Conservation (phyloP, 2,113 vertebrate species). For the Genyomyrus donnyi region DNA sequence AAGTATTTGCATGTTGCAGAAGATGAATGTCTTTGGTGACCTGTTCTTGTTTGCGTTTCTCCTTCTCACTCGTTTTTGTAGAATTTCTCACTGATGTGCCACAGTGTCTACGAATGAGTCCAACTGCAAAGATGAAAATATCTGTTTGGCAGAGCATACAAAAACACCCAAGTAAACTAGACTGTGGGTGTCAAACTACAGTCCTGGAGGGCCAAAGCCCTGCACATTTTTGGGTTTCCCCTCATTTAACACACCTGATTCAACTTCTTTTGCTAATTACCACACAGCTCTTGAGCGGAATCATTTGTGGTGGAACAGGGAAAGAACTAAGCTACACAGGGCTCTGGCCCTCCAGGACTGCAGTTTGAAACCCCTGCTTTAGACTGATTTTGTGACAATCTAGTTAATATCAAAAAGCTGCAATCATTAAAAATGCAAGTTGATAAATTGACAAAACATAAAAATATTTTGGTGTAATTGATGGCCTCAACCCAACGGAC, state of each 20-base stretch:
- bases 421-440: neutral
- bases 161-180: neutral
- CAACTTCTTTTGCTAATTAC: too few species aligned
- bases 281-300: too few species aligned
- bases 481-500: neutral
- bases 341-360: too few species aligned
- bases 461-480: neutral
- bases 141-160: too few species aligned
- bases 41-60: neutral
- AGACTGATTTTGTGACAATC: neutral
- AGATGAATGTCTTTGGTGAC: neutral
- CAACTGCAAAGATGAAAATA: too few species aligned
- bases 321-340: too few species aligned
- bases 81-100: neutral
- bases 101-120: neutral
- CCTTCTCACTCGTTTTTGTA: neutral
- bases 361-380: neutral
- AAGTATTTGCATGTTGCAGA: neutral
- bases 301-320: too few species aligned
- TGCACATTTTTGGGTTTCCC: too few species aligned
- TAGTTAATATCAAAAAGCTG: neutral
- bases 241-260: too few species aligned
- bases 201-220: too few species aligned
- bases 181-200: neutral
- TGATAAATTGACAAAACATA: neutral